phyloP scores from a whole-genome alignment of 2,113 vertebrate genomes.

The Cygnus atratus region DNA sequence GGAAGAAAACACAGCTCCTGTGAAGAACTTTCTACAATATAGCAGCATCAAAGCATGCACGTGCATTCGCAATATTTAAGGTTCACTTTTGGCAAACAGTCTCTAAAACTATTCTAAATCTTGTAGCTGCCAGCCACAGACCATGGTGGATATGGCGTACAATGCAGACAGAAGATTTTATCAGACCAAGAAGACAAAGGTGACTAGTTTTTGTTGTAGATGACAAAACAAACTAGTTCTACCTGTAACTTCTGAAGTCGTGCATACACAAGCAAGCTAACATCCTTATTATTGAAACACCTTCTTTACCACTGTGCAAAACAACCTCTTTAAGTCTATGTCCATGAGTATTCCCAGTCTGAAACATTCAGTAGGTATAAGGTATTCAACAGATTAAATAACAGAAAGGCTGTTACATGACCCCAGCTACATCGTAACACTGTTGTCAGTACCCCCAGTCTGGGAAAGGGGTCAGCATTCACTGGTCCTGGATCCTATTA shows the following conservation, averaged over 20 bases:
- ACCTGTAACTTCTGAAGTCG: neutral
- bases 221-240: neutral
- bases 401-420: neutral
- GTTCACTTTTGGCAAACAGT: neutral
- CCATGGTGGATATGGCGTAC: neutral
- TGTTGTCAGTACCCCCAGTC: neutral
- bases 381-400: neutral
- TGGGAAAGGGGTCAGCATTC: neutral
- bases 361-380: neutral
- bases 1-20: neutral
- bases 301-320: neutral
- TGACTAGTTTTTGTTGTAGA: neutral
- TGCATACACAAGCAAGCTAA: neutral
- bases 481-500: neutral
- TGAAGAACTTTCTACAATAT: neutral
- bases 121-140: neutral
- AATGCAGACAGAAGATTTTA: neutral
- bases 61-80: fast-evolving
- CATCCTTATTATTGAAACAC: neutral
- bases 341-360: neutral
- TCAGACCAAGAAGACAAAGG: neutral
- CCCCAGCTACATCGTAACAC: neutral
- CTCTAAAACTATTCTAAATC: neutral
- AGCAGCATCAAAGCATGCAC: neutral
- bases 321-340: neutral